These are phyloP conservation scores for Ericerus pela DNA, from an alignment of 1,140 invertebrate species.

Conservation along the genomic window DNA sequence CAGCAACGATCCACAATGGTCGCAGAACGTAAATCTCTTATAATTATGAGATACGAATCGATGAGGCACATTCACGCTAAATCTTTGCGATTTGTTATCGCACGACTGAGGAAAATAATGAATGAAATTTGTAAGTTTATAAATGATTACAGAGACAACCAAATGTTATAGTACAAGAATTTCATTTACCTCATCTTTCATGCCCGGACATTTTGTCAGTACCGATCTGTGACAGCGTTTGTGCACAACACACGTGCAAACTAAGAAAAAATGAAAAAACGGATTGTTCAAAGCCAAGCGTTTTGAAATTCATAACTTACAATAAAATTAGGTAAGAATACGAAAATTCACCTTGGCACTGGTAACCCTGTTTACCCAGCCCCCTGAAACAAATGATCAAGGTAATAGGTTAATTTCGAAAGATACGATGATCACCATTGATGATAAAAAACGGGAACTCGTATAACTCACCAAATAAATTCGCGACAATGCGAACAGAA, in stretches of 20 bases:
- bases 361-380: conserved; percentile 97
- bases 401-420: background rate
- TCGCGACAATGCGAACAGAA: conserved; percentile 97
- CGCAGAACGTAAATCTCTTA: conserved; percentile 96
- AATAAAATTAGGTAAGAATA: background rate
- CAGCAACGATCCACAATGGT: conserved; percentile 92
- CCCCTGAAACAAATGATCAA: conserved; percentile 68
- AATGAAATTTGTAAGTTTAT: background rate
- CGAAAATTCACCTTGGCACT: conserved; percentile 89
- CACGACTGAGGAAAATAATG: conserved; percentile 31
- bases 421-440: background rate
- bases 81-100: conserved; percentile 53
- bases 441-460: background rate
- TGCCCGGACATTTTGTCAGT: conserved; percentile 88
- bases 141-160: background rate
- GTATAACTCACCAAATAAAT: conserved; percentile 74
- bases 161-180: conserved; percentile 3
- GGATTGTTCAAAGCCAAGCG: background rate
- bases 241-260: conserved; percentile 95
- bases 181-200: conserved; percentile 59
- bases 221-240: conserved; percentile 90
- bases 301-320: background rate
- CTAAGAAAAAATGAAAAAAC: conserved; percentile 38
- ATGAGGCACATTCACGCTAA: conserved; percentile 97
- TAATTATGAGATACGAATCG: conserved; percentile 85